Evolutionary conservation across 2,888 invertebrate species (phyloP).

Genomic region (Epinotia nisella): DNA sequence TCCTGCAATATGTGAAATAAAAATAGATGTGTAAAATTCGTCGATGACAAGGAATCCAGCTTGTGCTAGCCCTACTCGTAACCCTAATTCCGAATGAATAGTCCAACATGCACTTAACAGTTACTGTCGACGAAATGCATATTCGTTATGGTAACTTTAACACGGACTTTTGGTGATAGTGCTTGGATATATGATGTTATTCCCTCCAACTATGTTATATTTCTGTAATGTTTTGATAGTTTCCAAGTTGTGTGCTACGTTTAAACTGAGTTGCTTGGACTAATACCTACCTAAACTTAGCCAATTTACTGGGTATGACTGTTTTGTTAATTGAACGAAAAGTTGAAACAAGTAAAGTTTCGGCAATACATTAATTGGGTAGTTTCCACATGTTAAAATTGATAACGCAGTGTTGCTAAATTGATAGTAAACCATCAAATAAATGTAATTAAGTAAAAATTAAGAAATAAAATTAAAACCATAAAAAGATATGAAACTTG

Average conservation of each 20-base stretch:
- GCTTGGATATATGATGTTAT: conserved; percentile 19
- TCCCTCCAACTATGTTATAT: background rate
- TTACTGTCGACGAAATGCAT: conserved; percentile 60
- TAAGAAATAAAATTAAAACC: no score
- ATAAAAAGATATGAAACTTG: no score
- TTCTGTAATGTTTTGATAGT: conserved; percentile 24
- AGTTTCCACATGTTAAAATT: no score
- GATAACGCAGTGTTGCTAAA: no score
- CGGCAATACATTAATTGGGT: no score
- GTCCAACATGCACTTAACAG: conserved; percentile 71
- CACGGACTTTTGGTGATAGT: conserved; percentile 45
- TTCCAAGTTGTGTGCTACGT: background rate
- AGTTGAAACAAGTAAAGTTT: no score
- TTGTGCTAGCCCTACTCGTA: background rate
- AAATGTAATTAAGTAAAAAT: no score
- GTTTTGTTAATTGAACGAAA: background rate
- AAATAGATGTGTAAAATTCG: no score
- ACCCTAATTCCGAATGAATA: conserved; percentile 66
- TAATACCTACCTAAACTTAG: background rate
- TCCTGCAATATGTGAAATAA: no score
- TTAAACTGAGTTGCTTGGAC: background rate
- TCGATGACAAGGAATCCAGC: no score
- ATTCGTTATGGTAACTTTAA: conserved; percentile 66
- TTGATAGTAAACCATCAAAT: no score
- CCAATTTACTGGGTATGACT: background rate